Conservation (phyloP, 2,888 invertebrate genomes). For the Thera obeliscata region DNA sequence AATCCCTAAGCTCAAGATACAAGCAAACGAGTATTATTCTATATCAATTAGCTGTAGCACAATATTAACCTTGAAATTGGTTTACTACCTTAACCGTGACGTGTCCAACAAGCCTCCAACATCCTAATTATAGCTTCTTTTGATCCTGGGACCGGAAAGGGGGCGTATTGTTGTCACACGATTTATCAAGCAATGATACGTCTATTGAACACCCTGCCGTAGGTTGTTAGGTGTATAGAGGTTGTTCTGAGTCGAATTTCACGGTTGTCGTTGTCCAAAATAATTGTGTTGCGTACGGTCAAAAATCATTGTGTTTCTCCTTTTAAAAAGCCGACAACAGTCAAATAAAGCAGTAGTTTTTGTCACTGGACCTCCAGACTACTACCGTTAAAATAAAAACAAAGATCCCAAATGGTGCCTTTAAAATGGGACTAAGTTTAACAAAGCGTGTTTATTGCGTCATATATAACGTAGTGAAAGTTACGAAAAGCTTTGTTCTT, state of each 20-base stretch:
- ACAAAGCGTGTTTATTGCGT: slow-evolving; percentile 75
- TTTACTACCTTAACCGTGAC: slow-evolving; percentile 50
- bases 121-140: slow-evolving; percentile 41
- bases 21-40: slow-evolving; percentile 22
- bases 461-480: slow-evolving; percentile 82
- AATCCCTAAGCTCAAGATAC: not conserved
- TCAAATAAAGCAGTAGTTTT: slow-evolving; percentile 69
- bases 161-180: slow-evolving; percentile 76
- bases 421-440: slow-evolving; percentile 53
- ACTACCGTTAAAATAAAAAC: slow-evolving; percentile 80
- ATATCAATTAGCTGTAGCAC: slow-evolving; percentile 27
- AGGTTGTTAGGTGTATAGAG: not conserved
- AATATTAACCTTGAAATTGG: slow-evolving; percentile 47
- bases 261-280: slow-evolving; percentile 66
- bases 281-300: slow-evolving; percentile 67
- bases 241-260: slow-evolving; percentile 66
- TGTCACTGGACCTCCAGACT: slow-evolving; percentile 67
- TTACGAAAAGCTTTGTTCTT: slow-evolving; percentile 65
- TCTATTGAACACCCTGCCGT: slow-evolving; percentile 55
- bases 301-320: slow-evolving; percentile 57
- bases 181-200: slow-evolving; percentile 78
- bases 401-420: slow-evolving; percentile 58
- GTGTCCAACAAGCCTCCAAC: slow-evolving; percentile 49
- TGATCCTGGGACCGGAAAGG: slow-evolving; percentile 54
- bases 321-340: slow-evolving; percentile 68